Conservation (phyloP, 2,113 vertebrate species). For the Sialia sialis region DNA sequence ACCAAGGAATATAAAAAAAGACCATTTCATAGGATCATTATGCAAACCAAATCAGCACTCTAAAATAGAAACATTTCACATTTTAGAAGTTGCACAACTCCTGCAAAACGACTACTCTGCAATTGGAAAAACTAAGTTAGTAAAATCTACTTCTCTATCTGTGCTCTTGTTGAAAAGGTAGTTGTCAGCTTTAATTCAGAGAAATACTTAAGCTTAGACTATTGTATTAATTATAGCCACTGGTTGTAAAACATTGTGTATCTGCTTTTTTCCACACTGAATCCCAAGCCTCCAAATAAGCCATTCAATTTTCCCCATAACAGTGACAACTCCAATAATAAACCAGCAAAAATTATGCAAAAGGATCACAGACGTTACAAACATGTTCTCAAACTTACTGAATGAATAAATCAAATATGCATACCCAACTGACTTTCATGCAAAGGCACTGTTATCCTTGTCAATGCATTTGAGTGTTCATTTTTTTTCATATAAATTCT, state of each 20-base stretch:
- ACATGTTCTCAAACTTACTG: neutral
- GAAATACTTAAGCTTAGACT: neutral
- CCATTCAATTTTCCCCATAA: constrained; percentile 8
- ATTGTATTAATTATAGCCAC: constrained; percentile 8
- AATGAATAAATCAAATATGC: constrained; percentile 35
- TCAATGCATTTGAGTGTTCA: neutral
- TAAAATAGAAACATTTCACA: neutral
- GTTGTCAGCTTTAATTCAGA: constrained; percentile 11
- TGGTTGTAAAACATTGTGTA: neutral
- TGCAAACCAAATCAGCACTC: neutral
- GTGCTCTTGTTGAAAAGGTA: neutral
- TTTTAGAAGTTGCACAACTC: neutral
- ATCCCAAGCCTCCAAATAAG: constrained; percentile 29
- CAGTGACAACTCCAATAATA: constrained; percentile 30
- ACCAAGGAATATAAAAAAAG: neutral
- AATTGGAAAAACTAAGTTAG: neutral
- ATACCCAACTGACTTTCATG: neutral
- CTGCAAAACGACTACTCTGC: neutral
- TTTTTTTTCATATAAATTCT: constrained; percentile 32
- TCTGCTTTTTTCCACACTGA: neutral
- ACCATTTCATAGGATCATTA: neutral
- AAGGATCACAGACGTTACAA: constrained; percentile 9
- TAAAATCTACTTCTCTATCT: neutral
- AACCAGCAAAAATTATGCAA: constrained; percentile 18
- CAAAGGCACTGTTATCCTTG: neutral